Percentiles rank a stretch among this genome's conserved stretches.
Conservation (phyloP, 2,113 vertebrate species). For the Phylloscopus whistleri region DNA sequence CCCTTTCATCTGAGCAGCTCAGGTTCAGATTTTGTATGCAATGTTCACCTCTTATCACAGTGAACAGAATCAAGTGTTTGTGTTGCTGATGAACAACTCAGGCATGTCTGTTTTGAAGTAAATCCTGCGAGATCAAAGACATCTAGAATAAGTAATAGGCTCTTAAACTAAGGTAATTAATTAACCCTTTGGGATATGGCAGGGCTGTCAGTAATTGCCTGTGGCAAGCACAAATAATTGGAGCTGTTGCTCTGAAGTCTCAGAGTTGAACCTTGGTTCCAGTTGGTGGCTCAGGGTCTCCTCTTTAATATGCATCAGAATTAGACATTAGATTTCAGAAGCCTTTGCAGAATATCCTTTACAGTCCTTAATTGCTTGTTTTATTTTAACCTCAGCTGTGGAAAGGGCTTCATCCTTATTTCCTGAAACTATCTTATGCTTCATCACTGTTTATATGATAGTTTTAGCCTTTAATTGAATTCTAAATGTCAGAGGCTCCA, state of each 20-base stretch:
- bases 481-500: background rate
- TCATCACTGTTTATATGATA: background rate
- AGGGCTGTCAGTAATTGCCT: background rate
- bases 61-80: background rate
- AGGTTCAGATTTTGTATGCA: background rate
- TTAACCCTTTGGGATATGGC: background rate
- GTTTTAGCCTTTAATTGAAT: background rate
- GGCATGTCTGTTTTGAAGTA: background rate
- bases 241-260: background rate
- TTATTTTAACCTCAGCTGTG: background rate
- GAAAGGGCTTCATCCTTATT: background rate
- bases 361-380: background rate
- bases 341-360: background rate
- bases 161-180: background rate
- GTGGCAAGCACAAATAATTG: background rate
- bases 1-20: background rate
- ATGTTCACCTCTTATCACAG: background rate
- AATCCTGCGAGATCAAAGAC: background rate
- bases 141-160: background rate
- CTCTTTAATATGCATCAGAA: background rate
- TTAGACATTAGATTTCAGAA: background rate
- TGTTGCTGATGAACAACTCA: background rate
- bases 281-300: background rate
- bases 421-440: background rate
- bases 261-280: background rate